Evolutionary conservation across 1,140 invertebrate genomes (phyloP).

Genomic region (Augochlora pura): DNA sequence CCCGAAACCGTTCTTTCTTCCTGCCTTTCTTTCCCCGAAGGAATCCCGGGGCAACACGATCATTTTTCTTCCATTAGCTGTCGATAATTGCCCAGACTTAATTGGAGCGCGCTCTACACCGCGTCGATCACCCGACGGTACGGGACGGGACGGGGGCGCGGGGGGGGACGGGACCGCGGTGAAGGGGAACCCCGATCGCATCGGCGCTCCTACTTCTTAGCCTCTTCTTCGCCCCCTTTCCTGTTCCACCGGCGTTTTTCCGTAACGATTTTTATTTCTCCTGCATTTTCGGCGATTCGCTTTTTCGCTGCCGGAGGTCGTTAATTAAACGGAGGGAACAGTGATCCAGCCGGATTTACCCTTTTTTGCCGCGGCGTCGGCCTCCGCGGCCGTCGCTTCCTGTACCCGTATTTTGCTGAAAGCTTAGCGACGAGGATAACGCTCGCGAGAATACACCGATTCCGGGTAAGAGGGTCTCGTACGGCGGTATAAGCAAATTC

Average conservation of each 20-base stretch:
- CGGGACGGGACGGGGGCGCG: too few species aligned
- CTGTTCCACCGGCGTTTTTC: not conserved
- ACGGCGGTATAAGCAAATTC: too few species aligned
- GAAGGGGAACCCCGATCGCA: not conserved
- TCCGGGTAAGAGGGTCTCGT: too few species aligned
- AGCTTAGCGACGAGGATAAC: too few species aligned
- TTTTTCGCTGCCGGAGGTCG: not conserved
- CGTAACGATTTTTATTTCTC: not conserved
- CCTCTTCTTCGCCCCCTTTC: not conserved
- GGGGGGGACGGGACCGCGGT: too few species aligned
- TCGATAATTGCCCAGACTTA: conserved; percentile 44
- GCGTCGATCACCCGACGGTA: conserved; percentile 2
- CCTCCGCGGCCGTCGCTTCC: not conserved
- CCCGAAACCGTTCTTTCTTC: conserved; percentile 38
- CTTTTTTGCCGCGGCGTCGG: not conserved
- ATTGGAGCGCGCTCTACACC: conserved; percentile 30
- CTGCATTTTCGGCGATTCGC: conserved; percentile 9
- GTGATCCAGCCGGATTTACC: not conserved
- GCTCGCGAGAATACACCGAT: too few species aligned
- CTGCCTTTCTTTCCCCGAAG: conserved; percentile 35
- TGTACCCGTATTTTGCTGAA: not conserved
- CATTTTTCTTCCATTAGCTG: conserved; percentile 43
- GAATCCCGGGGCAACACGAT: conserved; percentile 36
- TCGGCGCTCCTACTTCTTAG: not conserved
- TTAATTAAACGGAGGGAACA: not conserved